Evolutionary conservation across 92 coral and sea anemone genomes (phyloP), one percentile per base, ranked within the genome.

Genomic region (Zoanthus gigantus): DNA sequence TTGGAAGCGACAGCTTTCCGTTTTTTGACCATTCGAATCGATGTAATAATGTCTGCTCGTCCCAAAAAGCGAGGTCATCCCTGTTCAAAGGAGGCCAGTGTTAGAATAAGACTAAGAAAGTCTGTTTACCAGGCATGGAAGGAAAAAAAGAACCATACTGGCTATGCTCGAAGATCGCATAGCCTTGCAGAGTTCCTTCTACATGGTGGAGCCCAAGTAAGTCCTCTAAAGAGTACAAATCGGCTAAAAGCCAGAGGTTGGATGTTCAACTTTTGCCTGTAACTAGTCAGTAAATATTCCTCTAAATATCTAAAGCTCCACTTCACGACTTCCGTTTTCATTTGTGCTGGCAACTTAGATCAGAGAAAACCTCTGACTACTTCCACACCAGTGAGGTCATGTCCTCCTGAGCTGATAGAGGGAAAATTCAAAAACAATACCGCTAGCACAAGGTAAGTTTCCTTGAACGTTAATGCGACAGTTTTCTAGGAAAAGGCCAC

Each of bases 1-100:
- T 72, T 11, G 52, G 47, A 72, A 72, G 48, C 48, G 50, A 72
- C 17, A 72, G 76, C 76, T 72, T 72, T 72, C 30, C 76, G 50
- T 32, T 72, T 72, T 32, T 72, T 0, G 76, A 9, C 30, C 76
- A 72, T 72, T 57, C 15, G 17, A 57, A 57, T 57, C 16, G 1
- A 57, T 57, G 63, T 11, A 57, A 37, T 4, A 4, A 57, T 57
- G 63, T 57, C 16, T 57, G 63, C 15, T 57, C 18, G 16, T 57
- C 15, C 63, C 63, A 57, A 57, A 57, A 57, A 57, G 63, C 63
- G 63, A 57, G 63, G 63, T 57, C 63, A 12, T 57, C 63, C 42
- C 4, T 37, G 42, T 1, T 37, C 42, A 37, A 37, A 37, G 42
- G 42, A 37, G 42, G 42, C 42, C 42, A 37, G 0, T 37, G 42